Evolutionary conservation across 2,888 invertebrate species (phyloP).

Genomic region (Cantharis rustica): DNA sequence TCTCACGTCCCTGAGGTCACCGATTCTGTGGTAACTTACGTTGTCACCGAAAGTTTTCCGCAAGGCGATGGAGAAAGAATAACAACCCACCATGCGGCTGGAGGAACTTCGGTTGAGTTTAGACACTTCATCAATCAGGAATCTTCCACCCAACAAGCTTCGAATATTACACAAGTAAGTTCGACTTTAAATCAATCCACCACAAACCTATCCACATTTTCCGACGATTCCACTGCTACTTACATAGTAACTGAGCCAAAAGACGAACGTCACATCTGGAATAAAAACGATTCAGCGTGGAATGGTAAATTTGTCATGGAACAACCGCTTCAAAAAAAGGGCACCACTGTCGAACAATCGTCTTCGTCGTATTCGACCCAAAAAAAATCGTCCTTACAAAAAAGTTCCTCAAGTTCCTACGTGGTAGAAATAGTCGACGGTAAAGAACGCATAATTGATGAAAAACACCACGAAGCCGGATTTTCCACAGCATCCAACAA

Average conservation of each 20-base stretch:
- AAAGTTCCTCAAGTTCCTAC: slow-evolving; percentile 68
- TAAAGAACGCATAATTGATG: slow-evolving; percentile 65
- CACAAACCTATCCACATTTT: slow-evolving; percentile 46
- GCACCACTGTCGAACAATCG: slow-evolving; percentile 43
- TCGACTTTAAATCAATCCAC: slow-evolving; percentile 50
- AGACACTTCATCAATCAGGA: slow-evolving; percentile 50
- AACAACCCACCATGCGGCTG: slow-evolving; percentile 49
- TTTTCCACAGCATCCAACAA: slow-evolving; percentile 50
- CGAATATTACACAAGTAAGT: slow-evolving; percentile 51
- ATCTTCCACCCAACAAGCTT: slow-evolving; percentile 38
- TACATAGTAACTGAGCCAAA: slow-evolving; percentile 55
- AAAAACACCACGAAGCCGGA: slow-evolving; percentile 64
- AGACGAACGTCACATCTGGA: slow-evolving; percentile 51
- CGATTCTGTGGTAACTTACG: slow-evolving; percentile 48
- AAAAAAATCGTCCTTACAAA: slow-evolving; percentile 61
- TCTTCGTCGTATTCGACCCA: slow-evolving; percentile 56
- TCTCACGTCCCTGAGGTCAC: slow-evolving; percentile 51
- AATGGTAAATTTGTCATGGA: slow-evolving; percentile 58
- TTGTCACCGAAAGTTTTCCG: slow-evolving; percentile 52
- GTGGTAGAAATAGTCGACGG: slow-evolving; percentile 70
- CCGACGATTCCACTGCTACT: slow-evolving; percentile 47
- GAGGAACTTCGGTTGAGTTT: slow-evolving; percentile 52
- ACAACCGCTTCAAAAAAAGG: slow-evolving; percentile 39
- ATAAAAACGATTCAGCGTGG: slow-evolving; percentile 57
- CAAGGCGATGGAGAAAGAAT: slow-evolving; percentile 53